Base-by-base conservation (phyloP, 2,888 invertebrate species). In the Rhaphigaster nebulosa region DNA sequence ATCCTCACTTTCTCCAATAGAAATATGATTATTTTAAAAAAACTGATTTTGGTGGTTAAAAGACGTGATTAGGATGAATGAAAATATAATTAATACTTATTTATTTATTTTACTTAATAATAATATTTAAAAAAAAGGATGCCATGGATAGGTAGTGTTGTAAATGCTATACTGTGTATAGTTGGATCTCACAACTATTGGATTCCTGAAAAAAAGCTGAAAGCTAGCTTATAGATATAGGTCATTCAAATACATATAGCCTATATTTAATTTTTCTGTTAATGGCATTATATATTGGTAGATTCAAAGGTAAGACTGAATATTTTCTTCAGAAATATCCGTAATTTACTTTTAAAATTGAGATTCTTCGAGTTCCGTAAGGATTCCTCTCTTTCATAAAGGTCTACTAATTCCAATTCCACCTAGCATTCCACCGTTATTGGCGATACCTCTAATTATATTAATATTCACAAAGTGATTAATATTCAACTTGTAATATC, bases 271-370 rank as follows among this genome's bases (percentile, higher is more conserved):
- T 56, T 56, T 23, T 0, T 56, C 54, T 23, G 12, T 60, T 60
- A 12, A 60, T n/a, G 1, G 12, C 60, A 12, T 60, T 12, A 60
- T 60, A 60, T n/a, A n/a, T n/a, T 10, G n/a, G 10, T 1, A 60
- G 60, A 12, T 60, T n/a, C 60, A n/a, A n/a, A 8, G 60, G 10
- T 60, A 60, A 65, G 29, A 65, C 29, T 34, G 65, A 34, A 65
- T 18, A 65, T 65, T 65, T 15, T n/a, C 65, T 29, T 29, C 29
- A 29, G 2, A 56, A 65, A 13, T 29, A 65, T 65, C 65, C 65
- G 65, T 65, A 65, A 65, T 65, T 65, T 65, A 65, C 65, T 65
- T 65, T 65, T 65, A 65, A 65, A 65, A 65, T 65, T 65, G 65
- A 65, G 65, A 65, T 65, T 65, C 65, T 65, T 65, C 15, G 65